Percentiles rank a stretch among this genome's conserved stretches.
phyloP scores from a whole-genome alignment of 2,888 invertebrate genomes.

The Ametastegia equiseti region DNA sequence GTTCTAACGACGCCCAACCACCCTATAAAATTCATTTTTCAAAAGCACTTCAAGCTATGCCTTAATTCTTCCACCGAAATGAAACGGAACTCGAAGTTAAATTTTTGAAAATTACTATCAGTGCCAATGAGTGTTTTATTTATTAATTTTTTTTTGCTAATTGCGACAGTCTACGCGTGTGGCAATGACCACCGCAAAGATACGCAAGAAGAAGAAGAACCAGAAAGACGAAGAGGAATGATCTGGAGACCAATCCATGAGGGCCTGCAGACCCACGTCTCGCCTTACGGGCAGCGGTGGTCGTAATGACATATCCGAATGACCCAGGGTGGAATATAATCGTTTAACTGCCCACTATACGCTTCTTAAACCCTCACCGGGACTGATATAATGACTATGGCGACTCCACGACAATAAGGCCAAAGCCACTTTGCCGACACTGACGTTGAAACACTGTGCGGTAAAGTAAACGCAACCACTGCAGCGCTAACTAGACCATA shows the following conservation, averaged over 20 bases:
- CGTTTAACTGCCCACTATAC: slow-evolving; percentile 48
- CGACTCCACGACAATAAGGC: slow-evolving; percentile 14
- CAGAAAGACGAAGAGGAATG: neutral
- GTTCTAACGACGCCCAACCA: neutral
- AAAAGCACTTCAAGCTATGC: neutral
- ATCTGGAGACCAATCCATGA: neutral
- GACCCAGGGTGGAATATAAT: slow-evolving; percentile 47
- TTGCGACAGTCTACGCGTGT: slow-evolving; percentile 35
- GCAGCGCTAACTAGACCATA: slow-evolving; percentile 25
- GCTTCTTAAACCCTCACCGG: slow-evolving; percentile 28
- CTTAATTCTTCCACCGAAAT: neutral
- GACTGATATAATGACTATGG: slow-evolving; percentile 30
- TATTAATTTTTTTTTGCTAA: neutral
- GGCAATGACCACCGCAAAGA: slow-evolving; percentile 39
- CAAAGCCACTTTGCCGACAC: slow-evolving; percentile 27
- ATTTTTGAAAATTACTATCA: neutral
- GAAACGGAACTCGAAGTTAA: neutral
- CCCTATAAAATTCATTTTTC: neutral
- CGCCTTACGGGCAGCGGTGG: slow-evolving; percentile 34
- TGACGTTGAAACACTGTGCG: no score
- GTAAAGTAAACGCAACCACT: neutral
- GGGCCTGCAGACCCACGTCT: slow-evolving; percentile 26
- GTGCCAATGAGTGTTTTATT: no score
- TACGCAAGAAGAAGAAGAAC: neutral
- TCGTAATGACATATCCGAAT: slow-evolving; percentile 44